Base-by-base conservation (phyloP, 1,140 invertebrate species). In the Chironomus striatipennis region DNA sequence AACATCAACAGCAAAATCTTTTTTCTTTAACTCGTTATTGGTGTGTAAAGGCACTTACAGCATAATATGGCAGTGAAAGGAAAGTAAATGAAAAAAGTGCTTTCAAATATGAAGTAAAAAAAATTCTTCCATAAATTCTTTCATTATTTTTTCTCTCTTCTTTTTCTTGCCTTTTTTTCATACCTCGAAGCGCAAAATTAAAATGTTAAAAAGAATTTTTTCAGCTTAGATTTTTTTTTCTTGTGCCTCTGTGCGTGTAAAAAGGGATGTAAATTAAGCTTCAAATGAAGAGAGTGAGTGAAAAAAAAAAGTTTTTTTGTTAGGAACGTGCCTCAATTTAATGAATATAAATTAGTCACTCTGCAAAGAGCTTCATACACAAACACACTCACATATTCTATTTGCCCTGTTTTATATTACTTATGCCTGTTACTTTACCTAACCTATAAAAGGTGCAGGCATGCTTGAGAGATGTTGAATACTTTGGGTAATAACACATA, bases 311-410 rank as follows among this genome's bases (percentile, higher is more conserved):
- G 24, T 34, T 57, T 57, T 57, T 57, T 57, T 57, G 47, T 15
- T 12, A 57, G 47, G 47, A 57, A 57, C 47, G 47, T 57, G 47
- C 47, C 47, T 57, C 47, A 57, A 57, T 57, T 57, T 57, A 57
- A 57, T 57, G 47, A 57, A 57, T 57, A 57, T 57, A 57, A 57
- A 57, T 57, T 57, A 57, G 47, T 57, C n/a, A 57, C 47, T 57
- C n/a, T 57, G 47, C n/a, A 57, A 57, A 57, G 47, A 57, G 47
- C 47, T 57, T 57, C 47, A 57, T 15, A 57, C 15, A 57, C n/a
- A 57, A n/a, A 12, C n/a, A n/a, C 47, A 12, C 47, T 57, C 4
- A 12, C 10, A n/a, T 4, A 12, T 15, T 57, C n/a, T 15, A 57
- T 15, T 57, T 57, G 47, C 12, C 24, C 47, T 57, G 12, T 15